phyloP scores from a whole-genome alignment of 53 echinoderm and acorn worm species.

The Crossaster papposus region DNA sequence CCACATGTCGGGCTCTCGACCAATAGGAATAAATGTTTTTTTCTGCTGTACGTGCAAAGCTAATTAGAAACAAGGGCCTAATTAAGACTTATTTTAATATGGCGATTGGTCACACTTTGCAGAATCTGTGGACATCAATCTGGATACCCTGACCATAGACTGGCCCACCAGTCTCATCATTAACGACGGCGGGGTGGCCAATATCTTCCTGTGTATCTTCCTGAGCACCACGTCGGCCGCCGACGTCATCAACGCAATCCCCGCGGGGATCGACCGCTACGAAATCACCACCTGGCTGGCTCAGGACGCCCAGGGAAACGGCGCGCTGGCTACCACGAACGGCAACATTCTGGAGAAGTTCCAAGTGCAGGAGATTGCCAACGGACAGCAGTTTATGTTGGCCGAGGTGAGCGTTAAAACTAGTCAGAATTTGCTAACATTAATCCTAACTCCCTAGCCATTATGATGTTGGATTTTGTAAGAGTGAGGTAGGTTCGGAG shows the following conservation, averaged over 20 bases:
- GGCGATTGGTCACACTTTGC: not conserved
- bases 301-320: slow-evolving; percentile 29
- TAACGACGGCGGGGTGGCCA: slow-evolving; percentile 32
- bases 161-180: slow-evolving; percentile 52
- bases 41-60: no score
- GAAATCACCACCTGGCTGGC: slow-evolving; percentile 56
- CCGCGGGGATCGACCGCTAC: slow-evolving; percentile 17
- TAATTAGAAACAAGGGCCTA: no score
- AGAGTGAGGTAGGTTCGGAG: no score
- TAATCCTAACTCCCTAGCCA: no score
- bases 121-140: slow-evolving; percentile 35
- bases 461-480: no score
- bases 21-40: no score
- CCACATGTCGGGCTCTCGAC: no score
- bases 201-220: slow-evolving; percentile 40
- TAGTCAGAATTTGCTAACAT: no score
- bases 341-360: slow-evolving; percentile 32
- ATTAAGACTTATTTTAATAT: not conserved
- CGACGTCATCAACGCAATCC: slow-evolving; percentile 14
- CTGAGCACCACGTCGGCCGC: slow-evolving; percentile 38
- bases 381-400: slow-evolving; percentile 39
- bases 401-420: slow-evolving; percentile 9
- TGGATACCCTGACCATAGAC: slow-evolving; percentile 36
- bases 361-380: slow-evolving; percentile 14
- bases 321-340: slow-evolving; percentile 24